Evolutionary conservation across 2,888 invertebrate species (phyloP).

Genomic region (Chorisops tibialis): DNA sequence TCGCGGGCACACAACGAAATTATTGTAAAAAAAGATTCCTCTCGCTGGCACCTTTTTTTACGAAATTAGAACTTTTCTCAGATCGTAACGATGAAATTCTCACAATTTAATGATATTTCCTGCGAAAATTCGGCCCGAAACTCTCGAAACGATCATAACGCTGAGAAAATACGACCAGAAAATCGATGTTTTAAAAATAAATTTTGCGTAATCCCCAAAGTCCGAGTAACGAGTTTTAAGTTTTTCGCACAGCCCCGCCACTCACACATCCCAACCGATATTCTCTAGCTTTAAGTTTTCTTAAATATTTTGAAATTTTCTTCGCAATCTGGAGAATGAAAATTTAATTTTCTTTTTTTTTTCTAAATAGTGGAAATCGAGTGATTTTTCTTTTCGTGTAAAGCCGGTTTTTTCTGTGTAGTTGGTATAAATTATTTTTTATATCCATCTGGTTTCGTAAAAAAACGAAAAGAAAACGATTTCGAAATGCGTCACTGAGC

Average conservation of each 20-base stretch:
- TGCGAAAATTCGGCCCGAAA: neutral
- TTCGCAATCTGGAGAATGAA: neutral
- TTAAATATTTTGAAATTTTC: neutral
- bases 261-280: neutral
- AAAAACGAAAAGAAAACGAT: too few species aligned
- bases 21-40: constrained; percentile 3
- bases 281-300: too few species aligned
- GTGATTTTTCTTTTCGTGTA: constrained; percentile 2
- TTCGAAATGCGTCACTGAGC: too few species aligned
- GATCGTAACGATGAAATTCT: neutral
- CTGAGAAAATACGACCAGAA: constrained; percentile 4
- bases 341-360: neutral
- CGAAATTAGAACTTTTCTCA: constrained; percentile 14
- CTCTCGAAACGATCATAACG: too few species aligned
- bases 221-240: too few species aligned
- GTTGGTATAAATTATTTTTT: too few species aligned
- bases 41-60: neutral
- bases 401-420: too few species aligned
- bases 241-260: neutral
- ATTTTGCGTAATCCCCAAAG: constrained; percentile 33
- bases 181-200: constrained; percentile 32
- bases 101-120: constrained; percentile 10
- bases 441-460: too few species aligned
- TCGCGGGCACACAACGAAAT: constrained; percentile 16
- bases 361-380: neutral